These are phyloP conservation scores for Aldabrachelys gigantea DNA, from an alignment of 2,113 vertebrate species.

Conservation along the genomic window DNA sequence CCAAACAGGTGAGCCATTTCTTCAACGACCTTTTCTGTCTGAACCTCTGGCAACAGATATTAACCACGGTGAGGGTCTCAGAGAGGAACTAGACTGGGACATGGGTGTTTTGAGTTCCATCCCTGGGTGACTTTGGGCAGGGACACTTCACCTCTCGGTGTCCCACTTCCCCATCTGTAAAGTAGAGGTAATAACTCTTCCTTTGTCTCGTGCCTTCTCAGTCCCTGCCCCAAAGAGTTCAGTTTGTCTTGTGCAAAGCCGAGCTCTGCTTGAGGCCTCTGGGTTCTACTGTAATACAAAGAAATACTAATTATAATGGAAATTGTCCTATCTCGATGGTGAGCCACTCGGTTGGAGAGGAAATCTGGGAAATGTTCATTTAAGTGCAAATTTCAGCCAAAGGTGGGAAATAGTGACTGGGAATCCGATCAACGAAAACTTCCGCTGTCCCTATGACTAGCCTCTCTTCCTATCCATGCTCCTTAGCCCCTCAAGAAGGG, in stretches of 20 bases:
- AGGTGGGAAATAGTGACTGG: background rate
- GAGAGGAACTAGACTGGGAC: background rate
- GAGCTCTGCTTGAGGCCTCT: background rate
- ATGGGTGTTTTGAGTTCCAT: background rate
- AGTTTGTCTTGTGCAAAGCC: background rate
- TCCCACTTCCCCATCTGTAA: no score
- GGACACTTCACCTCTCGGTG: no score
- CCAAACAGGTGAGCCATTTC: background rate
- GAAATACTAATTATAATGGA: background rate
- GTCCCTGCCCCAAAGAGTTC: no score
- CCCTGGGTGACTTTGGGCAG: background rate
- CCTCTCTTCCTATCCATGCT: no score
- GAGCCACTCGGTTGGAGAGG: background rate
- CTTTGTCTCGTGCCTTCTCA: background rate
- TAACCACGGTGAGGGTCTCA: background rate
- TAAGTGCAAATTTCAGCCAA: background rate
- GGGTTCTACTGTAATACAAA: background rate
- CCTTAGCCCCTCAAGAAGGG: background rate
- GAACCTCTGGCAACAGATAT: background rate
- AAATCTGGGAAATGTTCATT: background rate
- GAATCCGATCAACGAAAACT: background rate
- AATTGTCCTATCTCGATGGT: background rate
- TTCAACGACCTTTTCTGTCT: background rate
- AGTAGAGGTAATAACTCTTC: background rate
- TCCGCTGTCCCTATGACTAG: background rate